Percentiles rank a stretch among this genome's conserved stretches.
phyloP scores from a whole-genome alignment of 2,113 vertebrate species.

The Pseudorhombus dupliciocellatus region DNA sequence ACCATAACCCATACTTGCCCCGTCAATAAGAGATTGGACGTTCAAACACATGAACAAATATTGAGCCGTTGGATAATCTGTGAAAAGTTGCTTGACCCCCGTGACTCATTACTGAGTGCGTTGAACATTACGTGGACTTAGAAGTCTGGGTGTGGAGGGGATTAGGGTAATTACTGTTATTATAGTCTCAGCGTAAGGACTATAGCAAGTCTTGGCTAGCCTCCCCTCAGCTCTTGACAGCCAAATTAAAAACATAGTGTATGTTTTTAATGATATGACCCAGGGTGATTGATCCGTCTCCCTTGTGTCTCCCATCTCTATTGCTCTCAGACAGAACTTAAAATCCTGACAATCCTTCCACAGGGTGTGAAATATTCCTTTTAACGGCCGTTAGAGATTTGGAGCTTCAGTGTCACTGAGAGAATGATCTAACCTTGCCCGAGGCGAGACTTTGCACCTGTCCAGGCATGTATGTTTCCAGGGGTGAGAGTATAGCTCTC shows the following conservation, averaged over 20 bases:
- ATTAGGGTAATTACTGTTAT: constrained; percentile 81
- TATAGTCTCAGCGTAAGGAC: constrained; percentile 73
- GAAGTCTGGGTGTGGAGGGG: constrained; percentile 66
- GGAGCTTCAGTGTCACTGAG: constrained; percentile 56
- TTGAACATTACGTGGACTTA: constrained; percentile 56
- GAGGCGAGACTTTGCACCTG: constrained; percentile 77
- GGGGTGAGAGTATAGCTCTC: constrained; percentile 60
- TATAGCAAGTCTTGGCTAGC: constrained; percentile 57
- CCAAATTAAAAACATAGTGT: constrained; percentile 76
- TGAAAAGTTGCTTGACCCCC: constrained; percentile 77
- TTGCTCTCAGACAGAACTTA: constrained; percentile 23
- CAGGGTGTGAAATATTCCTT: constrained; percentile 55
- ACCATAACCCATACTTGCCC: constrained; percentile 3
- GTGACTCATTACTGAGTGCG: constrained; percentile 58
- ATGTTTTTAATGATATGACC: constrained; percentile 56
- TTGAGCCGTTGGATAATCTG: constrained; percentile 73
- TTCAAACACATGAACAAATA: constrained; percentile 63
- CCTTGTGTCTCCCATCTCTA: constrained; percentile 27
- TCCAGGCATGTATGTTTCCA: constrained; percentile 77
- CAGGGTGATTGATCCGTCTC: constrained; percentile 65
- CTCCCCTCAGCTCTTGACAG: constrained; percentile 68
- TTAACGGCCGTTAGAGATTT: constrained; percentile 66
- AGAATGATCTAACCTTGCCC: constrained; percentile 74
- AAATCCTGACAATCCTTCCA: constrained; percentile 37
- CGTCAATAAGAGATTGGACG: constrained; percentile 58